Conservation (phyloP, 2,888 invertebrate species). For the Octonoba sinensis region DNA sequence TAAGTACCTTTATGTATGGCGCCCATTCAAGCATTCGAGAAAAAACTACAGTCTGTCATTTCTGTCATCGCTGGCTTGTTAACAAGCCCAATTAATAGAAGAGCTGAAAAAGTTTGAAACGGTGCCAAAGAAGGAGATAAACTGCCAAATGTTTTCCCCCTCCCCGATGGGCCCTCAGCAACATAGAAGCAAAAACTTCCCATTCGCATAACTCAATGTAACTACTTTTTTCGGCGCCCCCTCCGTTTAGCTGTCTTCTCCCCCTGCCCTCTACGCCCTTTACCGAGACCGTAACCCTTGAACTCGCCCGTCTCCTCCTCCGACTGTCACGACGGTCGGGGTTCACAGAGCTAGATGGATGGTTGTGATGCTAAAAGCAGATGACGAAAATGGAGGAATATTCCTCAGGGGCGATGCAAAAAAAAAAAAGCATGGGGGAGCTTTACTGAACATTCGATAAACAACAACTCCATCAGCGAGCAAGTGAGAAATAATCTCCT, state of each 20-base stretch:
- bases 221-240: neutral
- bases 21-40: no score
- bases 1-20: no score
- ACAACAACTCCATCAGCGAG: no score
- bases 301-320: slow-evolving; percentile 4
- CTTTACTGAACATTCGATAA: no score
- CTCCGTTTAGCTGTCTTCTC: neutral
- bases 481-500: no score
- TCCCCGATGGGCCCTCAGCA: neutral
- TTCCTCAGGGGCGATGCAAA: neutral
- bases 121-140: no score
- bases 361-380: neutral
- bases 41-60: no score
- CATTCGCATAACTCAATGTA: slow-evolving; percentile 8
- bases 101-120: no score
- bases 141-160: no score
- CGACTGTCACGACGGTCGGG: slow-evolving; percentile 29
- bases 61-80: no score
- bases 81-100: no score
- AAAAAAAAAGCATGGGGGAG: no score
- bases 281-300: slow-evolving; percentile 38
- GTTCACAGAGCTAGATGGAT: slow-evolving; percentile 11
- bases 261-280: slow-evolving; percentile 2
- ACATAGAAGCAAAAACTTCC: neutral
- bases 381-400: neutral